Evolutionary conservation across 2,797 vertebrate species (phyloP).

Genomic region (Bradypodion ventrale): DNA sequence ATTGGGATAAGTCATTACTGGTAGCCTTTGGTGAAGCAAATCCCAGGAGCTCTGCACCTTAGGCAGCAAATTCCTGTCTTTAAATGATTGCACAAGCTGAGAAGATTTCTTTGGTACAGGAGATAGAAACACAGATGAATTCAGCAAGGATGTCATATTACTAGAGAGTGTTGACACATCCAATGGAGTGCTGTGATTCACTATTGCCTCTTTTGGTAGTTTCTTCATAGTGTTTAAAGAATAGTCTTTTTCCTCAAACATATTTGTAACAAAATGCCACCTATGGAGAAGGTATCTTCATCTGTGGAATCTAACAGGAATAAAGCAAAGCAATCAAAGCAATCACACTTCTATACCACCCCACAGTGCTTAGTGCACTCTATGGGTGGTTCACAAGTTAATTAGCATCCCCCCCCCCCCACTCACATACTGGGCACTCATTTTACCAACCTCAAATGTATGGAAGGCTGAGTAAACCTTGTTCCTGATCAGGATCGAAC

Average conservation of each 20-base stretch:
- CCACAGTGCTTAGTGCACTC: no score
- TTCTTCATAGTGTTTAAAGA: conserved; percentile 53
- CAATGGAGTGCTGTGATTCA: conserved; percentile 63
- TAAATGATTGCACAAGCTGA: not conserved
- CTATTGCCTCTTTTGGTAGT: conserved; percentile 13
- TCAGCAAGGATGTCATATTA: conserved; percentile 30
- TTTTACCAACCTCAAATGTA: no score
- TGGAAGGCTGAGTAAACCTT: no score
- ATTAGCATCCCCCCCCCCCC: no score
- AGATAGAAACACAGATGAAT: conserved; percentile 29
- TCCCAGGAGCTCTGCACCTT: conserved; percentile 9
- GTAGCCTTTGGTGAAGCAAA: not conserved
- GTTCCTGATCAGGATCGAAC: no score
- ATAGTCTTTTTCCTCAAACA: conserved; percentile 60
- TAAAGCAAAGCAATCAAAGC: no score
- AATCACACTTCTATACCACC: no score
- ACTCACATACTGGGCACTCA: no score
- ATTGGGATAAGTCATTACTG: conserved; percentile 1
- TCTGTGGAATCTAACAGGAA: not conserved
- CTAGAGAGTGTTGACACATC: conserved; percentile 16
- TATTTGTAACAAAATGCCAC: conserved; percentile 3
- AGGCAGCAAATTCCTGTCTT: not conserved
- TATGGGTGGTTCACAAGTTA: no score
- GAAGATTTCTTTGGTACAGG: conserved; percentile 32
- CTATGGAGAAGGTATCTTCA: not conserved